Percentiles rank a stretch among this genome's conserved stretches.
phyloP scores from a whole-genome alignment of 92 coral and sea anemone genomes.

The Paramuricea clavata region DNA sequence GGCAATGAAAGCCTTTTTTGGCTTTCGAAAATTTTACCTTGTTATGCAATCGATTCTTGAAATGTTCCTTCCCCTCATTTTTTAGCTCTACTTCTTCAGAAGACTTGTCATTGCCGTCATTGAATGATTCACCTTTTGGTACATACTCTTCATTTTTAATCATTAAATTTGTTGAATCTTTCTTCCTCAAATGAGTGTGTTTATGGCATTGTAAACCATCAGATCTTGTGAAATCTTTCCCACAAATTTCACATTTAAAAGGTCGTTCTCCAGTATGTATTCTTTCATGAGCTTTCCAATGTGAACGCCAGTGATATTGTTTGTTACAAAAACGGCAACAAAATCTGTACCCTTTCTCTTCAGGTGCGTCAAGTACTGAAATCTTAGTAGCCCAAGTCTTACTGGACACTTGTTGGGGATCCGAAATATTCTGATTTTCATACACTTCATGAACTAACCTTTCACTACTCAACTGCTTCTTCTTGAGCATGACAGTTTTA shows the following conservation, averaged over 20 bases:
- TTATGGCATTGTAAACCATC: constrained; percentile 96
- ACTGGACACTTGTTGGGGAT: background rate
- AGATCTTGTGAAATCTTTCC: constrained; percentile 88
- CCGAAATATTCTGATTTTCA: background rate
- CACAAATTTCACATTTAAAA: constrained; percentile 86
- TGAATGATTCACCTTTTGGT: background rate
- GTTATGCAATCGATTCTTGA: background rate
- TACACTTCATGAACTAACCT: background rate
- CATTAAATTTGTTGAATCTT: background rate
- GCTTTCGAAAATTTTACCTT: background rate
- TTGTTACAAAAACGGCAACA: constrained; percentile 85
- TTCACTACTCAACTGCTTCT: background rate
- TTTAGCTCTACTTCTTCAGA: background rate
- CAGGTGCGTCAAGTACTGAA: background rate
- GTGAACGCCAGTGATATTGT: constrained; percentile 96
- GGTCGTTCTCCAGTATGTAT: constrained; percentile 98
- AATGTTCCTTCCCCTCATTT: background rate
- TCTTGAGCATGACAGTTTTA: background rate
- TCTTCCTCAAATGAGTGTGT: constrained; percentile 90
- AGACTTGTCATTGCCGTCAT: background rate
- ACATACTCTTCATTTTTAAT: background rate
- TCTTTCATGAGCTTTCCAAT: constrained; percentile 88
- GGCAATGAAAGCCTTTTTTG: background rate
- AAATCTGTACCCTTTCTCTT: constrained; percentile 57
- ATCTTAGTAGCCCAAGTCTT: background rate